These are phyloP conservation scores for Colletes gigas DNA, from an alignment of 1,140 invertebrate species.

Conservation along the genomic window DNA sequence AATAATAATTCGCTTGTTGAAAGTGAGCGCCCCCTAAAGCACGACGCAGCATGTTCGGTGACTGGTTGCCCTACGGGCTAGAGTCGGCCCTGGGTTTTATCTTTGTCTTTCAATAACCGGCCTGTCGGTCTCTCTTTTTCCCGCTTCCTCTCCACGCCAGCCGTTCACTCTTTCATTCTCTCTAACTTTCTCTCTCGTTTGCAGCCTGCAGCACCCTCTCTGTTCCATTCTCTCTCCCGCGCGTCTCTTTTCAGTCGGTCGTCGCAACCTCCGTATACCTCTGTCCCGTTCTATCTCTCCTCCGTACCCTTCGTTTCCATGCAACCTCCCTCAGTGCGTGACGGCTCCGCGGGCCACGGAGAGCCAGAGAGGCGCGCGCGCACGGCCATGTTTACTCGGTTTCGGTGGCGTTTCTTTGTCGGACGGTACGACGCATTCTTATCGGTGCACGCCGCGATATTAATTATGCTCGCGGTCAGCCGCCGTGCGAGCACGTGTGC, in stretches of 20 bases:
- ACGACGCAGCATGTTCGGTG: no score
- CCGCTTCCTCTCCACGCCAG: conserved; percentile 2
- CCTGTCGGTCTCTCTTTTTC: background rate
- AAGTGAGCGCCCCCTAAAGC: no score
- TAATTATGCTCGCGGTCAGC: conserved; percentile 54
- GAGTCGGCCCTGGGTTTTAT: background rate
- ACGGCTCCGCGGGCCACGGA: conserved; percentile 62
- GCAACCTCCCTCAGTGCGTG: conserved; percentile 69
- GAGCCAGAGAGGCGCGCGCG: conserved; percentile 49
- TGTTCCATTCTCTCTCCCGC: conserved; percentile 26
- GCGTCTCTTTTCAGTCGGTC: conserved; percentile 17
- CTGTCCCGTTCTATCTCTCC: conserved; percentile 26
- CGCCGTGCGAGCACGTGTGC: conserved; percentile 58
- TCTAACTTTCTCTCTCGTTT: conserved; percentile 57
- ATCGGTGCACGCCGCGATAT: conserved; percentile 47
- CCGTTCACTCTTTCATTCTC: conserved; percentile 38
- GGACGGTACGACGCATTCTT: conserved; percentile 37
- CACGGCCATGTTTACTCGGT: conserved; percentile 65
- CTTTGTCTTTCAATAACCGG: background rate
- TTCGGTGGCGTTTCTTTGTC: conserved; percentile 52
- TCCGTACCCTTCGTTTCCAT: conserved; percentile 63
- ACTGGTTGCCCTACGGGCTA: no score
- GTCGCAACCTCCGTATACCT: conserved; percentile 11
- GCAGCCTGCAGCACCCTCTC: conserved; percentile 42
- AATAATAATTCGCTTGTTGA: no score